A percentile compares a stretch with the other conserved stretches of the same genome.
These are phyloP conservation scores for Argentina silus DNA, from an alignment of 2,797 vertebrate species.

Conservation along the genomic window DNA sequence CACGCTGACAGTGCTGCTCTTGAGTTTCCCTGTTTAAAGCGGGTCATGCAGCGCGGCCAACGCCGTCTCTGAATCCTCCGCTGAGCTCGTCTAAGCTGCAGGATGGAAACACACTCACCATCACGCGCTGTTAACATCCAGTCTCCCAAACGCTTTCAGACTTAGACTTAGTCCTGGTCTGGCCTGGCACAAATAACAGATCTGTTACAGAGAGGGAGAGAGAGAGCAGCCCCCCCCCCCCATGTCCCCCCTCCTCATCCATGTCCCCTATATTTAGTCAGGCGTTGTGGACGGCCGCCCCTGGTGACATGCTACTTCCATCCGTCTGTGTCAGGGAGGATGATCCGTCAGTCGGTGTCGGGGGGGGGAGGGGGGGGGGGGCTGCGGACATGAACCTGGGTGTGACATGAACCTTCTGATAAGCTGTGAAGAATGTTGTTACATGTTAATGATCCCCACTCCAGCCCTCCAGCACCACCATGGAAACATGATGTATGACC, in stretches of 20 bases:
- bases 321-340: conserved; percentile 64
- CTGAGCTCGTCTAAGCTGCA: conserved; percentile 39
- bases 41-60: conserved; percentile 9
- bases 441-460: conserved; percentile 67
- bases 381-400: conserved; percentile 36
- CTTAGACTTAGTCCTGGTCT: neutral
- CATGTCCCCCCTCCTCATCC: conserved; percentile 34
- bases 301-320: conserved; percentile 64
- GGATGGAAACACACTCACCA: conserved; percentile 19
- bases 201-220: conserved; percentile 22
- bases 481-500: conserved; percentile 49
- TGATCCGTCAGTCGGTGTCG: conserved; percentile 56
- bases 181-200: conserved; percentile 38
- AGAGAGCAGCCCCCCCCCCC: conserved; percentile 25
- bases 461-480: neutral
- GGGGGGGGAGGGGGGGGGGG: too few relatives aligned
- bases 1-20: conserved; percentile 64
- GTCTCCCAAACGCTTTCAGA: conserved; percentile 17
- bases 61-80: neutral
- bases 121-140: conserved; percentile 5
- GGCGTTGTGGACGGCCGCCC: conserved; percentile 50
- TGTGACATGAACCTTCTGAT: conserved; percentile 76
- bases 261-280: conserved; percentile 63
- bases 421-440: conserved; percentile 80
- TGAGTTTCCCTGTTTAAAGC: conserved; percentile 60